Percentiles rank a stretch among this genome's conserved stretches.
Evolutionary conservation across 1,140 invertebrate genomes (phyloP).

Genomic region (Ceratitis capitata): DNA sequence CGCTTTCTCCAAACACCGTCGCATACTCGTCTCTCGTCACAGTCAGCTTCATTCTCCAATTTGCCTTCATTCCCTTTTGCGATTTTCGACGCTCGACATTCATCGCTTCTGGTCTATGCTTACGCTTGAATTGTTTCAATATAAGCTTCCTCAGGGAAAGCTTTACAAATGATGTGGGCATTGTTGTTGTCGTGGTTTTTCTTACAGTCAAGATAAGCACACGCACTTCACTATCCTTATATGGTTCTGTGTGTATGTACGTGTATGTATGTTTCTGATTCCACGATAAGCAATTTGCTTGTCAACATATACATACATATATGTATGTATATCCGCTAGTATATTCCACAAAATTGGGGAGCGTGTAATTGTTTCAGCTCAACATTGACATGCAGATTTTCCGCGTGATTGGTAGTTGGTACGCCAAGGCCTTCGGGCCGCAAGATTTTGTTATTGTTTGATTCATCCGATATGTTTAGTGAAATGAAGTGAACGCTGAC

Average conservation of each 20-base stretch:
- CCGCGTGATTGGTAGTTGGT: conserved; percentile 12
- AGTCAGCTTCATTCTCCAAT: too few relatives aligned
- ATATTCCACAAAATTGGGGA: not conserved
- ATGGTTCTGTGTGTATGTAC: too few relatives aligned
- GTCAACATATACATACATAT: too few relatives aligned
- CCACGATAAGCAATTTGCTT: not conserved
- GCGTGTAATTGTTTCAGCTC: conserved; percentile 12
- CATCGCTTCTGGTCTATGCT: not conserved
- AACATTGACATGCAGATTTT: conserved; percentile 27
- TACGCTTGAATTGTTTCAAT: conserved; percentile 11
- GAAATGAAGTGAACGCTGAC: not conserved
- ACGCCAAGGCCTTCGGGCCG: not conserved
- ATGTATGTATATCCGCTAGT: too few relatives aligned
- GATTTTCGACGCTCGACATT: not conserved
- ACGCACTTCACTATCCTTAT: not conserved
- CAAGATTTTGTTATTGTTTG: not conserved
- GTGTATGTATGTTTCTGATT: not conserved
- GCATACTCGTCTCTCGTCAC: not conserved
- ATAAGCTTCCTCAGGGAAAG: conserved; percentile 10
- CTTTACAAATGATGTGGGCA: not conserved
- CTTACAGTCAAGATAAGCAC: not conserved
- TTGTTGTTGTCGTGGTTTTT: not conserved
- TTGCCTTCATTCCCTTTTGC: not conserved
- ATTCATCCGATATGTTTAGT: not conserved
- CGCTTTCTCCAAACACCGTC: too few relatives aligned